Percentiles rank a stretch among this genome's conserved stretches.
Evolutionary conservation across 2,797 vertebrate genomes (phyloP).

Genomic region (Typhlichthys subterraneus): DNA sequence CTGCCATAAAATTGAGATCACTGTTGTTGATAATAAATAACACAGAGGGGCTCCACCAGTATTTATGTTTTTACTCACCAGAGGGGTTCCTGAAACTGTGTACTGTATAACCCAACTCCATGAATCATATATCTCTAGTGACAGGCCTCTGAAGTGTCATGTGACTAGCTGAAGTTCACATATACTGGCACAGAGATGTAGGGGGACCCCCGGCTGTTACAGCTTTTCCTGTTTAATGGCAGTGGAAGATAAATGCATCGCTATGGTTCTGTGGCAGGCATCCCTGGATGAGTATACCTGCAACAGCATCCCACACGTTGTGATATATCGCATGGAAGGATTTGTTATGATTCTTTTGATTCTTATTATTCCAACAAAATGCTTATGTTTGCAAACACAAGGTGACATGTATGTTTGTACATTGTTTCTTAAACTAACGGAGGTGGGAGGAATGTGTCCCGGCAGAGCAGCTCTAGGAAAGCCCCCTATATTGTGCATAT

Average conservation of each 20-base stretch:
- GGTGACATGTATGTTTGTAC: no score
- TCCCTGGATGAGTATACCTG: conserved; percentile 16
- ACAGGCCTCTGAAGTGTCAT: conserved; percentile 23
- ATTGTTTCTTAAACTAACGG: conserved; percentile 3
- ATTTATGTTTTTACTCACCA: conserved; percentile 58
- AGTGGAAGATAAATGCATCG: neutral
- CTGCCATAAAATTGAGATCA: no score
- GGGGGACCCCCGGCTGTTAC: conserved; percentile 42
- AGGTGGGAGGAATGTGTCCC: conserved; percentile 38
- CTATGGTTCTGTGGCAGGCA: conserved; percentile 1
- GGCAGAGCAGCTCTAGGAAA: conserved; percentile 28
- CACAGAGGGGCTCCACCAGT: conserved; percentile 50
- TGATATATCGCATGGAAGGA: conserved; percentile 28
- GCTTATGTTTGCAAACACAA: no score
- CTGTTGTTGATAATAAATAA: conserved; percentile 8
- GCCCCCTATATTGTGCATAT: conserved; percentile 37
- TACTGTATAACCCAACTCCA: conserved; percentile 35
- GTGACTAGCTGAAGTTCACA: conserved; percentile 23
- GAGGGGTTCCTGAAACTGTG: conserved; percentile 55
- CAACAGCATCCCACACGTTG: conserved; percentile 50
- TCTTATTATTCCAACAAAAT: no score
- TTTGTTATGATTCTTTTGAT: no score
- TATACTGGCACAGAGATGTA: conserved; percentile 40
- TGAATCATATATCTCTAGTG: conserved; percentile 44
- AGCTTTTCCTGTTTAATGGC: conserved; percentile 29